phyloP scores from a whole-genome alignment of 2,888 invertebrate species.

The Andrena chrysosceles region DNA sequence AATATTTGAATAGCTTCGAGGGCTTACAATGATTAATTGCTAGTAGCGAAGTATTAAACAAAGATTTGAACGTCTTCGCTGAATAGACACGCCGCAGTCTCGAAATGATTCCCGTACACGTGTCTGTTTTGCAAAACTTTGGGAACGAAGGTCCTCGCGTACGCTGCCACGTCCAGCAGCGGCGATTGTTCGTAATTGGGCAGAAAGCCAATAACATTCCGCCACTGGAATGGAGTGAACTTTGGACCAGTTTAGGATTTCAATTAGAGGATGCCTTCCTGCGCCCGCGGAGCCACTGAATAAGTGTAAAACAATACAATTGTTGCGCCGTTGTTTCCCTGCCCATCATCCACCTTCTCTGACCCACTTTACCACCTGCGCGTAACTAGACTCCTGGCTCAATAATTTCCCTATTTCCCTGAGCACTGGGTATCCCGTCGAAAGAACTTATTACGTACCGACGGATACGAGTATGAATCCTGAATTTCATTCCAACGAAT shows the following conservation, averaged over 20 bases:
- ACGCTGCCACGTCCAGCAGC: constrained; percentile 42
- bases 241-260: constrained; percentile 58
- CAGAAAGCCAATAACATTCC: constrained; percentile 67
- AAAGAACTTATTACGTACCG: not conserved
- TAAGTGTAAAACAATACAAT: constrained; percentile 49
- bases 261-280: constrained; percentile 37
- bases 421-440: not conserved
- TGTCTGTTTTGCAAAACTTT: constrained; percentile 19
- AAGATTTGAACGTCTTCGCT: not conserved
- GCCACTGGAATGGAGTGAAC: constrained; percentile 56
- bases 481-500: not conserved
- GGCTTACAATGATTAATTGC: no score
- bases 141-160: constrained; percentile 16
- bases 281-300: constrained; percentile 46
- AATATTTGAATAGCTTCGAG: no score
- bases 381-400: not conserved
- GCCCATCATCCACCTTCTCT: constrained; percentile 8
- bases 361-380: constrained; percentile 21
- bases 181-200: constrained; percentile 63
- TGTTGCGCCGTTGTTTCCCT: constrained; percentile 32
- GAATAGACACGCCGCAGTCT: not conserved
- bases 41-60: not conserved
- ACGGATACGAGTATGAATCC: not conserved
- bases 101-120: not conserved
- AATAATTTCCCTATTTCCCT: not conserved